These are phyloP conservation scores for Alosa sapidissima DNA, from an alignment of 2,797 vertebrate species.

Conservation along the genomic window DNA sequence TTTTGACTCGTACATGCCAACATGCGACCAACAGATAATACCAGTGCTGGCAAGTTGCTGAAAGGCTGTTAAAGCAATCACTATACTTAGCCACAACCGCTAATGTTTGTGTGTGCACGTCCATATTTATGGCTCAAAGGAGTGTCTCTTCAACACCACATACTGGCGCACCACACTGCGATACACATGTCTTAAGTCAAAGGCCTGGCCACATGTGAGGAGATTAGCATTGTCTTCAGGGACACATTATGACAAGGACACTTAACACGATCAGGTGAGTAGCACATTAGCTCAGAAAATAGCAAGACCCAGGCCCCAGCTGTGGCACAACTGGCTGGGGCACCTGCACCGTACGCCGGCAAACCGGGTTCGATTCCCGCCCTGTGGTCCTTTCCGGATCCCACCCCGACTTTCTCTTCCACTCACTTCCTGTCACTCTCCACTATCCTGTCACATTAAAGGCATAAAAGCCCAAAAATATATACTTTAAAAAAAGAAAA, in stretches of 20 bases:
- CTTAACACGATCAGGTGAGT: background rate
- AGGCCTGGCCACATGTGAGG: background rate
- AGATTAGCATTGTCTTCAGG: background rate
- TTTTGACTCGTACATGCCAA: constrained; percentile 51
- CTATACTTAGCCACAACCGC: constrained; percentile 60
- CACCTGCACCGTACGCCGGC: no score
- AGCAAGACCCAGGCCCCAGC: no score
- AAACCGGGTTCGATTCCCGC: no score
- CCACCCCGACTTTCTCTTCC: no score
- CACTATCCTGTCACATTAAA: no score
- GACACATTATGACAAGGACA: background rate
- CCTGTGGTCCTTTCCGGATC: no score
- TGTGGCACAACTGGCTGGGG: no score
- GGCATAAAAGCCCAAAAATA: no score
- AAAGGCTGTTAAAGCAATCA: constrained; percentile 25
- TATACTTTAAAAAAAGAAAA: no score
- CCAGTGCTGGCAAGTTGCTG: constrained; percentile 28
- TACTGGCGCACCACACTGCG: background rate
- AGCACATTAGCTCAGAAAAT: background rate
- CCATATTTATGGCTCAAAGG: background rate
- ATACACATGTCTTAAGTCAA: background rate
- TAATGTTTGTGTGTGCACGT: constrained; percentile 58
- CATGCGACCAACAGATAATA: constrained; percentile 40
- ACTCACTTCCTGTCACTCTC: no score
- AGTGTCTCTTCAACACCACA: background rate